A percentile compares a stretch with the other conserved stretches of the same genome.
phyloP scores from a whole-genome alignment of 2,113 vertebrate species.

The Hemicordylus capensis region DNA sequence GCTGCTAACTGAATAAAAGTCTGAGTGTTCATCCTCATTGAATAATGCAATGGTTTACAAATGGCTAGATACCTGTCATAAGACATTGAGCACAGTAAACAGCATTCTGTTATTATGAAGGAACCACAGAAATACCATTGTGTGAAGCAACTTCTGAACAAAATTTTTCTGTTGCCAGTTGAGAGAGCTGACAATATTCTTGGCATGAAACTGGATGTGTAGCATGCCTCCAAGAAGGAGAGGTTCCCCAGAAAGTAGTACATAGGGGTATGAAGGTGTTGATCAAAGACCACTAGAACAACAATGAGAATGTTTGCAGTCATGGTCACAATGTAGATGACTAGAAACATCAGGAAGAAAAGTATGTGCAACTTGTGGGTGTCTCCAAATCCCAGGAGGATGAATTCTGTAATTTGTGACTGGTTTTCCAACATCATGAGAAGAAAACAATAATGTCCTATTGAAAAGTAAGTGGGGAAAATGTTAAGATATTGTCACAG shows the following conservation, averaged over 20 bases:
- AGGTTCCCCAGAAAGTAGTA: constrained; percentile 63
- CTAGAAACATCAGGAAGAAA: constrained; percentile 37
- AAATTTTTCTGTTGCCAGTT: constrained; percentile 53
- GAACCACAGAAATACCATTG: constrained; percentile 66
- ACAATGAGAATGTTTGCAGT: constrained; percentile 55
- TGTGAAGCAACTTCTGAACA: constrained; percentile 50
- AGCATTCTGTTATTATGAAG: constrained; percentile 45
- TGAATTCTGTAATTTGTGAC: constrained; percentile 49
- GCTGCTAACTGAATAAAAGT: neutral
- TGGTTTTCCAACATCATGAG: constrained; percentile 41
- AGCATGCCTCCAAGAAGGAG: constrained; percentile 52
- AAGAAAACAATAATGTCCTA: neutral
- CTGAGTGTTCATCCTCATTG: neutral
- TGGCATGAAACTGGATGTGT: constrained; percentile 51
- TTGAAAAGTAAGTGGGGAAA: neutral
- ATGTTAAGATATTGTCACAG: neutral
- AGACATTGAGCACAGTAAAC: constrained; percentile 6
- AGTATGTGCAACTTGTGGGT: constrained; percentile 46
- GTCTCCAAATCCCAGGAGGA: constrained; percentile 48
- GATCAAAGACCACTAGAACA: constrained; percentile 42
- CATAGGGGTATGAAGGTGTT: constrained; percentile 58
- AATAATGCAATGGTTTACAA: neutral
- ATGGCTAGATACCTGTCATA: constrained; percentile 16
- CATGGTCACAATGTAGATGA: constrained; percentile 36
- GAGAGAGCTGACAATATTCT: constrained; percentile 52